Percentiles rank a stretch among this genome's conserved stretches.
These are phyloP conservation scores for Schrankia costaestrigalis DNA, from an alignment of 2,888 invertebrate genomes.

Conservation along the genomic window DNA sequence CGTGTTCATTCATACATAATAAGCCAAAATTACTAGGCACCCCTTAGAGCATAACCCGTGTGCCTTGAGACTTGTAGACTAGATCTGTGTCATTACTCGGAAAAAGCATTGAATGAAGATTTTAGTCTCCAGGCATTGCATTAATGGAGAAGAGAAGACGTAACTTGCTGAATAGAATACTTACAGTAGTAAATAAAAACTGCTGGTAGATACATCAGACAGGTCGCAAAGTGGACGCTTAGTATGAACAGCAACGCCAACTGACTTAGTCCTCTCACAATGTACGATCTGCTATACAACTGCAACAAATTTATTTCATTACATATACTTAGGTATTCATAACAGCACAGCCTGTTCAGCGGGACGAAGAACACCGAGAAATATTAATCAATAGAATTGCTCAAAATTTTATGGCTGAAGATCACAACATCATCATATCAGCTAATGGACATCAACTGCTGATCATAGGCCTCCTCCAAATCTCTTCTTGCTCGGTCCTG, in stretches of 20 bases:
- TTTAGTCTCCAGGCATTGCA: too few species aligned
- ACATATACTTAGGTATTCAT: not conserved
- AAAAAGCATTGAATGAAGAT: too few species aligned
- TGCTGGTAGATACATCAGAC: constrained; percentile 43
- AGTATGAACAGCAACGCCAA: constrained; percentile 37
- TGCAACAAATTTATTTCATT: constrained; percentile 13
- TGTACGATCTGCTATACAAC: constrained; percentile 43
- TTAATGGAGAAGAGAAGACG: too few species aligned
- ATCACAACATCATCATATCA: too few species aligned
- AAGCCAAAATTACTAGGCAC: not conserved
- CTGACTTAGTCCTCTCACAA: constrained; percentile 36
- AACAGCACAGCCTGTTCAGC: not conserved
- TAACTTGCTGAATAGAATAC: too few species aligned
- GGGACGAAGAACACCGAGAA: not conserved
- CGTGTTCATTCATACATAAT: too few species aligned
- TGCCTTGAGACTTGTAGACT: not conserved
- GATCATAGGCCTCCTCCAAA: too few species aligned
- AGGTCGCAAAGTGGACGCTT: constrained; percentile 48
- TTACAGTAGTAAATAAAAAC: constrained; percentile 46
- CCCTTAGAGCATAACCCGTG: not conserved
- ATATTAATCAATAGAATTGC: too few species aligned
- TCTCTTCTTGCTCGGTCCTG: too few species aligned
- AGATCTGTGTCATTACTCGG: too few species aligned
- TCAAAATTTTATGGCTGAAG: too few species aligned
- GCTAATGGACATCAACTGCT: too few species aligned